Conservation (phyloP, 2,797 vertebrate species). For the Gymnodraco acuticeps region DNA sequence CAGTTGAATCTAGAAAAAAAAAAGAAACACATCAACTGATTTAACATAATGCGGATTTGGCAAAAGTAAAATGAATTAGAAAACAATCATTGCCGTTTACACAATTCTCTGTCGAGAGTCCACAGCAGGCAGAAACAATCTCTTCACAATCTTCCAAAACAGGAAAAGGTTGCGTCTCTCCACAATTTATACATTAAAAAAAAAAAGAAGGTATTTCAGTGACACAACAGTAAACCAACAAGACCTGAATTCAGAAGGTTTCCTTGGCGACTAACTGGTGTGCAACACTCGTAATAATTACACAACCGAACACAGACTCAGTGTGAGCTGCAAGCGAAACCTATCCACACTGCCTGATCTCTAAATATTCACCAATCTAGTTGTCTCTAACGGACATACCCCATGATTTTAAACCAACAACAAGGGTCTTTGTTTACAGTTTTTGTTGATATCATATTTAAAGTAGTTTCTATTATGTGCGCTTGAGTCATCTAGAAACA, state of each 20-base stretch:
- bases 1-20: conserved; percentile 38
- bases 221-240: conserved; percentile 4
- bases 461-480: conserved; percentile 35
- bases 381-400: conserved; percentile 21
- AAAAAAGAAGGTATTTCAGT: neutral
- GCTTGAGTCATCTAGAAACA: conserved; percentile 27
- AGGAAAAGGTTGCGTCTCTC: conserved; percentile 26
- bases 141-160: conserved; percentile 19
- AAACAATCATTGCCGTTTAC: conserved; percentile 42
- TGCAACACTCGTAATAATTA: conserved; percentile 30
- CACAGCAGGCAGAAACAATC: conserved; percentile 45
- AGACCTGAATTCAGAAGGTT: conserved; percentile 41
- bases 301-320: conserved; percentile 17
- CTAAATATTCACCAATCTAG: conserved; percentile 18
- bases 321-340: conserved; percentile 30
- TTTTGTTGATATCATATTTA: conserved; percentile 29
- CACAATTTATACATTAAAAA: neutral
- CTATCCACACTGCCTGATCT: conserved; percentile 7
- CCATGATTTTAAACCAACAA: conserved; percentile 30
- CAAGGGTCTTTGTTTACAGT: conserved; percentile 5
- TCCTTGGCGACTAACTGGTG: conserved; percentile 29
- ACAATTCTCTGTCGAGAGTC: conserved; percentile 48
- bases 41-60: conserved; percentile 62
- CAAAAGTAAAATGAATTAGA: conserved; percentile 46
- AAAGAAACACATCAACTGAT: conserved; percentile 23